Percentiles rank a stretch among this genome's conserved stretches.
Evolutionary conservation across 2,797 vertebrate species (phyloP).

Genomic region (Streptopelia turtur): DNA sequence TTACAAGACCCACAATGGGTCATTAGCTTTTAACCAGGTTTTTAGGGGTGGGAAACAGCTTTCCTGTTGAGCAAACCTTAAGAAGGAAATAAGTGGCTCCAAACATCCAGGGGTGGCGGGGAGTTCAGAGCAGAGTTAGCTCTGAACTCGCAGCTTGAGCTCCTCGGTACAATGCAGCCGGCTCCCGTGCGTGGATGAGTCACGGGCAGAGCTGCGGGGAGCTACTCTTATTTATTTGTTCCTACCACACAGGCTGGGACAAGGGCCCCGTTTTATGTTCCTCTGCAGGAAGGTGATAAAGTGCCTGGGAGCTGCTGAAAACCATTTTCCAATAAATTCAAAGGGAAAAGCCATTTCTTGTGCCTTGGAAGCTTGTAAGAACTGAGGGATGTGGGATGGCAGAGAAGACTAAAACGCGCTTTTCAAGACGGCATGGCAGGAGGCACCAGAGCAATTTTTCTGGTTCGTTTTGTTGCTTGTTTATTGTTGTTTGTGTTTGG

Average conservation of each 20-base stretch:
- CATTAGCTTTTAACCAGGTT: background rate
- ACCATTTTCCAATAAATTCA: conserved; percentile 12
- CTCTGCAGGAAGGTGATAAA: conserved; percentile 59
- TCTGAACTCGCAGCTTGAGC: conserved; percentile 25
- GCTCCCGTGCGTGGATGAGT: background rate
- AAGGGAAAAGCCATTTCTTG: conserved; percentile 10
- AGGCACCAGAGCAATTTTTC: background rate
- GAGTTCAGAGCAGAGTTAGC: background rate
- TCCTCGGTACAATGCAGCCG: background rate
- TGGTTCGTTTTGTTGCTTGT: background rate
- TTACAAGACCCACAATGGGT: background rate
- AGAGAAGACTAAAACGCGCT: accelerated
- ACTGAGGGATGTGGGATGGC: background rate
- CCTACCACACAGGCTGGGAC: background rate
- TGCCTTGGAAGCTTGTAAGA: background rate
- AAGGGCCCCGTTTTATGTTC: conserved; percentile 15
- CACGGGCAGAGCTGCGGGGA: conserved; percentile 11
- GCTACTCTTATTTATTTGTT: conserved; percentile 56
- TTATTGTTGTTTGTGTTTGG: background rate
- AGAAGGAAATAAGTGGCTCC: conserved; percentile 22
- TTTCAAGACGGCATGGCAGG: accelerated
- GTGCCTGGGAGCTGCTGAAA: conserved; percentile 24
- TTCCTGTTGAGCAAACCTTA: conserved; percentile 6
- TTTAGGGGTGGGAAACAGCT: background rate
- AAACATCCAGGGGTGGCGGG: conserved; percentile 1